Conservation (phyloP, 1,140 invertebrate genomes). For the Apis dorsata region DNA sequence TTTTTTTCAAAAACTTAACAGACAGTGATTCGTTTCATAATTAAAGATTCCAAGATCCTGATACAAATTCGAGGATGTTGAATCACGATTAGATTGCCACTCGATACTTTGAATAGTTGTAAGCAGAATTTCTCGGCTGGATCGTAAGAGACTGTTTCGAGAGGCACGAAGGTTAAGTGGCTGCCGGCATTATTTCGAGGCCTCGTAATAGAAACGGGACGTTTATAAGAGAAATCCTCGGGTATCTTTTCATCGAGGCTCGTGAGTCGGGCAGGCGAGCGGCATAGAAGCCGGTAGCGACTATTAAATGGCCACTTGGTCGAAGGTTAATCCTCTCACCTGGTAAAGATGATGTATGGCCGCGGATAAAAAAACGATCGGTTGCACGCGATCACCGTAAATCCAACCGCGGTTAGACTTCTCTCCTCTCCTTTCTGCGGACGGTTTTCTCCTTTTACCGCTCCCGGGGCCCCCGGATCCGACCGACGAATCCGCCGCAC, state of each 20-base stretch:
- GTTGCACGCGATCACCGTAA: slow-evolving; percentile 55
- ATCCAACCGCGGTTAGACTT: slow-evolving; percentile 52
- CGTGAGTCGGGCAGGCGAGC: neutral
- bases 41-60: no score
- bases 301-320: slow-evolving; percentile 51
- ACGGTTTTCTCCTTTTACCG: slow-evolving; percentile 17
- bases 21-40: no score
- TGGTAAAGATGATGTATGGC: slow-evolving; percentile 56
- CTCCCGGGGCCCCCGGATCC: slow-evolving; percentile 33
- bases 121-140: neutral
- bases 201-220: neutral
- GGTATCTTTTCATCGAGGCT: slow-evolving; percentile 9
- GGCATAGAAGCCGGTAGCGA: slow-evolving; percentile 19
- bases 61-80: no score
- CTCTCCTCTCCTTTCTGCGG: slow-evolving; percentile 19
- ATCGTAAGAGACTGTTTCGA: neutral
- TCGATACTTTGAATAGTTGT: no score
- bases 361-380: slow-evolving; percentile 19
- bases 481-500: slow-evolving; percentile 66
- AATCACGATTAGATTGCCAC: no score
- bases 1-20: no score
- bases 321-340: slow-evolving; percentile 58
- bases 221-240: neutral
- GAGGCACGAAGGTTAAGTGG: neutral
- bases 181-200: neutral